Conservation (phyloP, 2,888 invertebrate genomes). For the Yponomeuta evonymella region DNA sequence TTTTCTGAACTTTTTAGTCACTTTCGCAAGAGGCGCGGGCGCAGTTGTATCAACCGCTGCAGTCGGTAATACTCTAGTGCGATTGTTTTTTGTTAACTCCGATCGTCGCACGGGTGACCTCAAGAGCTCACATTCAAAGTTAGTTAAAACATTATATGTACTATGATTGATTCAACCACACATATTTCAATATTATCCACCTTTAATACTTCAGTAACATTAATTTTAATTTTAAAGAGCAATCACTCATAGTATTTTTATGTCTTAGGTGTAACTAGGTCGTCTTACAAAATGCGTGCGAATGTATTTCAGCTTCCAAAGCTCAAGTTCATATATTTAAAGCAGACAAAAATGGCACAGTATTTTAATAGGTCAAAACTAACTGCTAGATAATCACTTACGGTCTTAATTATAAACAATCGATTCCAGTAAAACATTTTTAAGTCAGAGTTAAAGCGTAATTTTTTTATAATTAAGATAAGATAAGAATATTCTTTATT, state of each 20-base stretch:
- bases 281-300: neutral
- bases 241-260: neutral
- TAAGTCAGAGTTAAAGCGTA: no score
- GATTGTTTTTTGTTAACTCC: neutral
- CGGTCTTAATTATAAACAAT: no score
- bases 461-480: no score
- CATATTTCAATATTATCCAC: neutral
- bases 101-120: neutral
- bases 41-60: slow-evolving; percentile 4
- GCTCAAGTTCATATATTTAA: no score
- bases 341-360: neutral
- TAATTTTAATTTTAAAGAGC: neutral
- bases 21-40: neutral
- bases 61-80: slow-evolving; percentile 3
- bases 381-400: no score
- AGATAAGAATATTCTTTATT: no score
- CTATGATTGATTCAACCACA: neutral
- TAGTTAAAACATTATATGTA: neutral
- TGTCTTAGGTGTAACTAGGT: neutral
- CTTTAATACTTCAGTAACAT: no score
- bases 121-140: slow-evolving; percentile 9
- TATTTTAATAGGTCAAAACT: no score
- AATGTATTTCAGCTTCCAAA: no score
- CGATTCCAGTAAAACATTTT: no score
- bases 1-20: neutral